Evolutionary conservation across 2,797 vertebrate genomes (phyloP), one percentile per base, ranked within the genome.

Genomic region (Neomorphus geoffroyi): DNA sequence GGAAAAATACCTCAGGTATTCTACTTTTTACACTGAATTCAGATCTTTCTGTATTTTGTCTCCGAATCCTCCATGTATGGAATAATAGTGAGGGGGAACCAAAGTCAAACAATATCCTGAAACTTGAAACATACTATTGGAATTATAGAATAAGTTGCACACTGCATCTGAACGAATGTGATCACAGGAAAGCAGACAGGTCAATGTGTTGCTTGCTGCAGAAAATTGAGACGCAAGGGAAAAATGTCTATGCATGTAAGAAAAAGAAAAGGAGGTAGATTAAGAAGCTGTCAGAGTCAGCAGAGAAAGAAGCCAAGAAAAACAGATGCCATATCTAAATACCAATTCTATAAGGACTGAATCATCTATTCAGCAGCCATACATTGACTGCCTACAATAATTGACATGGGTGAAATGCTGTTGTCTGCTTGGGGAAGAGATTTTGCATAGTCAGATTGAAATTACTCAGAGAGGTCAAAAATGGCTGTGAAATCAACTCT

Each of bases 401-500:
- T 27, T 95, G 69, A 85, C 70, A 50, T 75, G 80, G 22, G 46
- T 67, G 93, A 71, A 95, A 82, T 78, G 56, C 65, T 83, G 46
- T 92, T 93, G 86, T 95, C 84, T 96, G 70, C 87, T 61, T 57
- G 39, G 69, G 41, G 54, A 91, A 88, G 81, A 93, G 61, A 60
- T 96, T 95, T 88, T 94, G 90, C 87, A 88, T 57, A 88, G 90
- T 95, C 93, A 95, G 80, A 92, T 23, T 89, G 72, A 94, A 97
- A 96, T 95, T 92, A 96, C 88, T 94, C 87, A 71, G 53, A 86
- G 43, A 93, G 92, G 90, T 96, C 88, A 95, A 90, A 96, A 95
- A 91, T 65, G 79, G n/a, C 65, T 96, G 78, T 81, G 79, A 95
- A 96, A 96, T 93, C 81, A 94, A 77, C 37, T 81, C 85, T 87